Base-by-base conservation (phyloP, 2,888 invertebrate genomes). In the Myathropa florea region DNA sequence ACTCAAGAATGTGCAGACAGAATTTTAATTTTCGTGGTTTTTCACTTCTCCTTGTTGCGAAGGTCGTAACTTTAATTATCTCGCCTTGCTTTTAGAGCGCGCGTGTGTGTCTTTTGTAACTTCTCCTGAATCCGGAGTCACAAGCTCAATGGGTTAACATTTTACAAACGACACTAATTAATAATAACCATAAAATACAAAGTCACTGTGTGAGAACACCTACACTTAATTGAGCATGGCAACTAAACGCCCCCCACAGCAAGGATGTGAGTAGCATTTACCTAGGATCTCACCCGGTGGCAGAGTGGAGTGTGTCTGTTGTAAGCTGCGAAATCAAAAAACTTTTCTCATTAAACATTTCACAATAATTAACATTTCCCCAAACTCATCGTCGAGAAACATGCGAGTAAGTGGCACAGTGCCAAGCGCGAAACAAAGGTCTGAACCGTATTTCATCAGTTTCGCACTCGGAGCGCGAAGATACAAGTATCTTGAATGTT, bases 351-450 rank as follows among this genome's bases (percentile, higher is more conserved):
- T 83, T 75, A 59, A 60, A 39, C 24, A 61, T 65, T 65, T 80
- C 70, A n/a, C 60, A 65, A 36, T 80, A 75, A 80, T 80, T 80
- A 84, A 71, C 67, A 67, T 60, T 61, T 57, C 36, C 10, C 33
- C 23, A 57, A 30, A 10, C 60, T 59, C 14, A 53, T 55, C 9
- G 23, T n/a, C 30, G 26, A 21, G n/a, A 14, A 24, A 24, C 57
- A 46, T 4, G 18, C 46, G 46, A 46, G 18, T 7, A 18, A 46
- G 46, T 46, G 46, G 46, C 46, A 46, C 18, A n/a, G 46, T 1
- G 46, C 46, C 46, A 46, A 46, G 18, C 6, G 7, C 46, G 7
- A 7, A 18, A 46, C 46, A 46, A 46, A 33, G 12, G 33, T 3
- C 12, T 33, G 12, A 2, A 33, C 10, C 33, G 33, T 12, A 33